Evolutionary conservation across 2,113 vertebrate genomes (phyloP).

Genomic region (Zapus hudsonius): DNA sequence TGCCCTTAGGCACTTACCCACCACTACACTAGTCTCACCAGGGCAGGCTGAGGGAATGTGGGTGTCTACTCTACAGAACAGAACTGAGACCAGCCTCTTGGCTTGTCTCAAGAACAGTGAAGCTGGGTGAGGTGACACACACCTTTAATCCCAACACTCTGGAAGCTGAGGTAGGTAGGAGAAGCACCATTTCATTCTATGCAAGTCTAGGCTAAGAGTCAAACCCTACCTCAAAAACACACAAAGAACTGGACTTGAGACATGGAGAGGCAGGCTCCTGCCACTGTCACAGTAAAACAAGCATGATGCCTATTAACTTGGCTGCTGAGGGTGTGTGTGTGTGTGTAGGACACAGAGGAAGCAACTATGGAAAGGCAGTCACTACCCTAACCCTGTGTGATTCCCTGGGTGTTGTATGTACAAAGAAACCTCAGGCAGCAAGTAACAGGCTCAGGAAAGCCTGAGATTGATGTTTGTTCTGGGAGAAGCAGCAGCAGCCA

Average conservation of each 20-base stretch:
- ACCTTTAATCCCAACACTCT: too few species aligned
- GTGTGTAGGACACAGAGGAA: background rate
- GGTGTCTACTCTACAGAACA: background rate
- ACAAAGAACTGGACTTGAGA: background rate
- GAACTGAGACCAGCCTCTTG: background rate
- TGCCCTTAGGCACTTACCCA: background rate
- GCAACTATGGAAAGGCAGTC: background rate
- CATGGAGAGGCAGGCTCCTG: background rate
- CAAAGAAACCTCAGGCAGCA: background rate
- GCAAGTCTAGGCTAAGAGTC: too few species aligned
- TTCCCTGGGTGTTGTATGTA: background rate
- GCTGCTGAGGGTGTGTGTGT: background rate
- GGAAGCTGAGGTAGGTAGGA: too few species aligned
- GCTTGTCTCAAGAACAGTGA: background rate
- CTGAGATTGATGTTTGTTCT: background rate
- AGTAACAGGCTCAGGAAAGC: background rate
- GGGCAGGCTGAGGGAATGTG: background rate
- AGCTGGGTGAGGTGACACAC: too few species aligned
- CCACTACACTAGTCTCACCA: background rate
- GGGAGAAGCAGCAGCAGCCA: background rate
- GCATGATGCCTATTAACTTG: background rate
- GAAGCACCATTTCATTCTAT: too few species aligned
- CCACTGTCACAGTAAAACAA: background rate
- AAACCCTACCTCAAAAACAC: background rate
- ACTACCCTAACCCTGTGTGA: background rate